Evolutionary conservation across 2,113 vertebrate genomes (phyloP), one percentile per base, ranked within the genome.

Genomic region (Syrrhaptes paradoxus): DNA sequence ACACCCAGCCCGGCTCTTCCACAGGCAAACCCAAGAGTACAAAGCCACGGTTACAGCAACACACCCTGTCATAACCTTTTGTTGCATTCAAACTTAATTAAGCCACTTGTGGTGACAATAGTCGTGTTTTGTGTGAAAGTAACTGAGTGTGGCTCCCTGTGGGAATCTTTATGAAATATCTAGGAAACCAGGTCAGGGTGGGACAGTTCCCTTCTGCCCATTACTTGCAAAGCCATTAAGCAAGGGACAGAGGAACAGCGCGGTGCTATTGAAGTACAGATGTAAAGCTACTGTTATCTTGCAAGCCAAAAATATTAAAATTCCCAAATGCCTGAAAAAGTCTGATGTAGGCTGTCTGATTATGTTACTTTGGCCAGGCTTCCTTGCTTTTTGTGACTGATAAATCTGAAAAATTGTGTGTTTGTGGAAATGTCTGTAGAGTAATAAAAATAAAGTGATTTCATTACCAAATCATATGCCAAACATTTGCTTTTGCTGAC

Each of bases 381-480:
- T 90, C 73, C 45, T 16, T 74, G 84, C 85, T 72, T 85, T 93
- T 81, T 70, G 43, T 67, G 68, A 75, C 76, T 48, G 72, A 97
- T 88, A 96, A 94, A 81, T 31, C 59, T 95, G 88, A 93, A 94
- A 94, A 91, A 82, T 29, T 0, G 0, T 34, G 32, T 91, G 82
- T 77, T 95, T 96, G 85, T 90, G 90, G 79, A 96, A 95, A 73
- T 24, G 65, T 92, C 91, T 93, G 93, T 68, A 92, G 62, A 59
- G 87, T 81, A 72, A 85, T 83, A 92, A 88, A 89, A 97, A 88
- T 88, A 66, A 94, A 95, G 80, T 88, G 77, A 96, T 92, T 97
- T 97, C 84, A 96, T 96, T 96, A 95, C 55, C 84, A 82, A 95
- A 89, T 48, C n/a, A 11, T 89, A 83, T 87, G 91, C 91, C 96